phyloP scores from a whole-genome alignment of 1,140 invertebrate genomes.

The Megalopta genalis region DNA sequence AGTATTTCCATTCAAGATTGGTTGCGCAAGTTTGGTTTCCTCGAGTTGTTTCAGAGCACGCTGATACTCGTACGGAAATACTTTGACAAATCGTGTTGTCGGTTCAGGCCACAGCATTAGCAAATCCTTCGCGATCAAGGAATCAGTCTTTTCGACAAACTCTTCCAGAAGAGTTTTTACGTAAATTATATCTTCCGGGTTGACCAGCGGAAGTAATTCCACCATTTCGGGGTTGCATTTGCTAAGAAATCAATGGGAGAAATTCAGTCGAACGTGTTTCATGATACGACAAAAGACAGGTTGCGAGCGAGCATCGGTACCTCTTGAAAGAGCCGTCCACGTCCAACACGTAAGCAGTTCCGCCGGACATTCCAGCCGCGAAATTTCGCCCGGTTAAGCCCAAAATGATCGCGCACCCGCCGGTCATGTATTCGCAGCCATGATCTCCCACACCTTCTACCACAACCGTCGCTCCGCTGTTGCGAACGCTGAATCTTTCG shows the following conservation, averaged over 20 bases:
- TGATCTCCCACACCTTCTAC: constrained; percentile 98
- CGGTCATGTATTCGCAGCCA: constrained; percentile 99
- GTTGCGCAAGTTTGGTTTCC: constrained; percentile 78
- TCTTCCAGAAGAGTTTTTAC: constrained; percentile 91
- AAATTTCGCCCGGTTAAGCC: constrained; percentile 98
- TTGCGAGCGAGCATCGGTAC: constrained; percentile 55
- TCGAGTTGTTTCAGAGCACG: constrained; percentile 90
- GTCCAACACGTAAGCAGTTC: constrained; percentile 97
- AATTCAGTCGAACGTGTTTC: too few relatives aligned
- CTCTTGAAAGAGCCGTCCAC: constrained; percentile 90
- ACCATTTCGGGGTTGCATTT: constrained; percentile 97
- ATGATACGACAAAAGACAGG: too few relatives aligned
- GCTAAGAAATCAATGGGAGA: constrained; percentile 68
- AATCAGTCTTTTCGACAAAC: constrained; percentile 95
- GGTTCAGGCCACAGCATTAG: constrained; percentile 91
- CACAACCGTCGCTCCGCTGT: constrained; percentile 96
- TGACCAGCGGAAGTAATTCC: constrained; percentile 90
- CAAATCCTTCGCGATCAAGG: constrained; percentile 89
- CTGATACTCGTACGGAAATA: constrained; percentile 99
- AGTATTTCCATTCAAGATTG: constrained; percentile 72
- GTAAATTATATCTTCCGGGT: constrained; percentile 89
- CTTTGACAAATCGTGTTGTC: constrained; percentile 93
- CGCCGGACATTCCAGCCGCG: constrained; percentile 98
- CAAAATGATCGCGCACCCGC: constrained; percentile 93
- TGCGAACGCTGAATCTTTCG: constrained; percentile 98